phyloP scores from a whole-genome alignment of 2,888 invertebrate species.

The Lamproptera curius region DNA sequence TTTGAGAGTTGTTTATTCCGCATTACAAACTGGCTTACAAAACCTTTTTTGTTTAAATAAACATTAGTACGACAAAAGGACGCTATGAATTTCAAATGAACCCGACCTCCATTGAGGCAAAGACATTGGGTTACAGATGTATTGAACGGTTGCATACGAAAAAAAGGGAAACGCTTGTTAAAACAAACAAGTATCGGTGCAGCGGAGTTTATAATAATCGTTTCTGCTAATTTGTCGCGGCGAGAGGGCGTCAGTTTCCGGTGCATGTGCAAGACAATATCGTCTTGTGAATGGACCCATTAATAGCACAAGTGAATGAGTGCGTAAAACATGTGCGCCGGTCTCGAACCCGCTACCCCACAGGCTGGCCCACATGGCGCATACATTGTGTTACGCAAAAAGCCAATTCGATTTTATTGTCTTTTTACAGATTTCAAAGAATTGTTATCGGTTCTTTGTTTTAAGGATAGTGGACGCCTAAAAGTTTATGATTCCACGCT shows the following conservation, averaged over 20 bases:
- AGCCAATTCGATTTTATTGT: conserved; percentile 48
- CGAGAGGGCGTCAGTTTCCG: conserved; percentile 53
- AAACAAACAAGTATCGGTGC: conserved; percentile 26
- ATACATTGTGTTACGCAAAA: conserved; percentile 70
- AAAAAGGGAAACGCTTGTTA: conserved; percentile 23
- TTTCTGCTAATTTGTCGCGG: conserved; percentile 63
- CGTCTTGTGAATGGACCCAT: conserved; percentile 67
- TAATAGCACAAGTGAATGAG: conserved; percentile 71
- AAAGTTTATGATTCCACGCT: background rate
- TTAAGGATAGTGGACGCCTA: background rate
- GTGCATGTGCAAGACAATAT: conserved; percentile 74
- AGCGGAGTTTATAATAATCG: conserved; percentile 37
- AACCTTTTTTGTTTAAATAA: conserved; percentile 14
- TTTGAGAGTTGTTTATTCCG: background rate
- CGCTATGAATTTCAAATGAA: conserved; percentile 14
- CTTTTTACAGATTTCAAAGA: conserved; percentile 66
- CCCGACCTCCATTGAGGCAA: conserved; percentile 5
- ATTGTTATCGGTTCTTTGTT: conserved; percentile 36
- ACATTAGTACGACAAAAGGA: conserved; percentile 9
- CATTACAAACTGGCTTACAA: conserved; percentile 8
- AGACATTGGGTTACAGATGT: conserved; percentile 10
- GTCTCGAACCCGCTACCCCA: conserved; percentile 46
- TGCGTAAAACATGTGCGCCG: conserved; percentile 63
- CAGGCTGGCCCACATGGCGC: conserved; percentile 51
- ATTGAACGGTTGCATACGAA: conserved; percentile 17